phyloP scores from a whole-genome alignment of 2,797 vertebrate species.

The Rhynchotus rufescens region DNA sequence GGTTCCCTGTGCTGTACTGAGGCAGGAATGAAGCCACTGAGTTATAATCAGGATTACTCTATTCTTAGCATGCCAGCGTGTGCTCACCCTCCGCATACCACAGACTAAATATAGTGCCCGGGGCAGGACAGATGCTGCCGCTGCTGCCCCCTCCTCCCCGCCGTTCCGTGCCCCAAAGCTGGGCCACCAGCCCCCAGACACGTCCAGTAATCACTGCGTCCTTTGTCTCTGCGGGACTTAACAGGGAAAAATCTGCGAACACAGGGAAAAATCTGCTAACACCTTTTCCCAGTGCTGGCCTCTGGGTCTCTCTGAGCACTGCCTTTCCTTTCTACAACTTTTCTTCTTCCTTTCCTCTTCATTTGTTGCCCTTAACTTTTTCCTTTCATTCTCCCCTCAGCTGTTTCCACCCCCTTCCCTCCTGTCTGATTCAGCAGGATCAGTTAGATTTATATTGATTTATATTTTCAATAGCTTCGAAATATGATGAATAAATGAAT shows the following conservation, averaged over 20 bases:
- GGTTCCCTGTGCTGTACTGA: not conserved
- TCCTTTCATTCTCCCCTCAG: not conserved
- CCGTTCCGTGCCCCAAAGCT: slow-evolving; percentile 54
- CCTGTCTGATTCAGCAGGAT: not conserved
- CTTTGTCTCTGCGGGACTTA: slow-evolving; percentile 28
- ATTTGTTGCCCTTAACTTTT: not conserved
- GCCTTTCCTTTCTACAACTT: not conserved
- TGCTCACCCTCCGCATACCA: slow-evolving; percentile 43
- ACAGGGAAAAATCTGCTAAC: not conserved
- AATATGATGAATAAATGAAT: not conserved
- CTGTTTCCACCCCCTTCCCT: not conserved
- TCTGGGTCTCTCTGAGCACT: not conserved
- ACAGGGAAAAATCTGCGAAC: not conserved
- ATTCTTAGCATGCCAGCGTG: slow-evolving; percentile 44
- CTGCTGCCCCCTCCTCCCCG: slow-evolving; percentile 26
- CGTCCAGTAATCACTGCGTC: not conserved
- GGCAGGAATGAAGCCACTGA: slow-evolving; percentile 20
- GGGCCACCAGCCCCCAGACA: not conserved
- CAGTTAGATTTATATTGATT: not conserved
- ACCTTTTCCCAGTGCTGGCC: not conserved
- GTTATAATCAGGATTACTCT: slow-evolving; percentile 53
- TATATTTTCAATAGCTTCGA: not conserved
- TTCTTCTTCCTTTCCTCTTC: not conserved
- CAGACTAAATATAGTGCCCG: slow-evolving; percentile 50
- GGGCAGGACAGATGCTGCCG: slow-evolving; percentile 58